A percentile compares a stretch with the other conserved stretches of the same genome.
Conservation (phyloP, 2,797 vertebrate species). For the Varecia variegata region DNA sequence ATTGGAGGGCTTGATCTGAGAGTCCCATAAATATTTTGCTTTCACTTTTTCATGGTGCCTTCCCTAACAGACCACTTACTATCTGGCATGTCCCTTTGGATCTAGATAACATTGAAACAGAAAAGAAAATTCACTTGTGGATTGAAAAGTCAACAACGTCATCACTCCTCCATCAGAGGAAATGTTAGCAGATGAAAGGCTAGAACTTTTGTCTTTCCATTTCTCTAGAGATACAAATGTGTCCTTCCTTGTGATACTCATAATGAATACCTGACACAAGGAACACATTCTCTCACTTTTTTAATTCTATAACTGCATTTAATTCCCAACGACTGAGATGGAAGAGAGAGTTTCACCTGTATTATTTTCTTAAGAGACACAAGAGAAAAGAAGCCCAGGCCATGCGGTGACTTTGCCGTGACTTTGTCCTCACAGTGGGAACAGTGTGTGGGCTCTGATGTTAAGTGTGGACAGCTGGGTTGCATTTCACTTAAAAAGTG, state of each 20-base stretch:
- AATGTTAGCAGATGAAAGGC: neutral
- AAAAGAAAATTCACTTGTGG: neutral
- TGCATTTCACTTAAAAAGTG: neutral
- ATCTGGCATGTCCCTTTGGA: neutral
- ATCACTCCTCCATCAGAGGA: neutral
- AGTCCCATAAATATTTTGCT: neutral
- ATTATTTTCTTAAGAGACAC: constrained; percentile 41
- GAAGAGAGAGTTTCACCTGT: neutral
- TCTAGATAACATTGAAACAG: neutral
- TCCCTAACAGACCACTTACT: neutral
- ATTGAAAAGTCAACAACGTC: neutral
- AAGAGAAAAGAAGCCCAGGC: neutral
- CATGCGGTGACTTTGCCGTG: neutral
- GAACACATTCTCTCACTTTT: neutral
- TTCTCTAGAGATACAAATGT: neutral
- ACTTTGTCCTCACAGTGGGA: neutral
- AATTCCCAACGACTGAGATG: neutral
- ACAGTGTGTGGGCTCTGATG: neutral
- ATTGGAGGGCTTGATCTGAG: neutral
- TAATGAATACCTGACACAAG: neutral
- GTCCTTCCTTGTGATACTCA: neutral
- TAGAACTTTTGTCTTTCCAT: neutral
- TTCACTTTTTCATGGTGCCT: neutral
- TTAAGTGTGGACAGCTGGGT: neutral
- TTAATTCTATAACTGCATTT: neutral